Evolutionary conservation across 2,113 vertebrate species (phyloP), one percentile per base, ranked within the genome.

Genomic region (Colaptes auratus): DNA sequence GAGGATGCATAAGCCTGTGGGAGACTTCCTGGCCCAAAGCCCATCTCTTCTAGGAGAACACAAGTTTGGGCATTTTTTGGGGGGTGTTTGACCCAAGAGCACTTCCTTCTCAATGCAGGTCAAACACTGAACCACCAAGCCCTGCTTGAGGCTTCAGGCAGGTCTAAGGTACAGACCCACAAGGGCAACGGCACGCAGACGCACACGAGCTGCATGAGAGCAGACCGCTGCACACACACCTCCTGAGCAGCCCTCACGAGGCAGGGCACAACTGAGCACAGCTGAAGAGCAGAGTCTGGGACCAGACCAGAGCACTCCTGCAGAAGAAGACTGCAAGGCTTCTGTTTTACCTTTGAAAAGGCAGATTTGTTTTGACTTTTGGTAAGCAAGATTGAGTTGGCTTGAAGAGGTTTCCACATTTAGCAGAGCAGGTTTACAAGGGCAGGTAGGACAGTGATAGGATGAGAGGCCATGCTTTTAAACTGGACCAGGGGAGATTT

Each of bases 41-140:
- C 78, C 75, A 69, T 44, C 61, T 90, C 69, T 58, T 76, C 28
- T 12, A 46, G 46, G 15, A 86, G 69, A 92, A 71, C 28, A 86
- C 65, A 86, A 88, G 66, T 19, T 7, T 23, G 19, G 44, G 10
- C 4, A 7, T 50, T 31, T 21, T 82, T 61, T n/a, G 74, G 24
- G 18, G 28, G 14, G n/a, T 12, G 13, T 65, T 35, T 25, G 78
- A 69, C 66, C 72, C 76, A 88, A 90, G 82, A 81, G 64, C 15
- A 5, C 61, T 86, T 94, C 73, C 66, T 91, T 92, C 85, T 91
- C 69, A 63, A 88, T 15, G 73, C 53, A 82, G 73, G 61, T 84
- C 58, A 75, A 91, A 81, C 44, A 72, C 50, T 20, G 39, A 95
- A 60, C 65, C 69, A 82, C 65, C 53, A 42, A 78, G 85, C 69